phyloP scores from a whole-genome alignment of 2,797 vertebrate species.

The Cossypha caffra region DNA sequence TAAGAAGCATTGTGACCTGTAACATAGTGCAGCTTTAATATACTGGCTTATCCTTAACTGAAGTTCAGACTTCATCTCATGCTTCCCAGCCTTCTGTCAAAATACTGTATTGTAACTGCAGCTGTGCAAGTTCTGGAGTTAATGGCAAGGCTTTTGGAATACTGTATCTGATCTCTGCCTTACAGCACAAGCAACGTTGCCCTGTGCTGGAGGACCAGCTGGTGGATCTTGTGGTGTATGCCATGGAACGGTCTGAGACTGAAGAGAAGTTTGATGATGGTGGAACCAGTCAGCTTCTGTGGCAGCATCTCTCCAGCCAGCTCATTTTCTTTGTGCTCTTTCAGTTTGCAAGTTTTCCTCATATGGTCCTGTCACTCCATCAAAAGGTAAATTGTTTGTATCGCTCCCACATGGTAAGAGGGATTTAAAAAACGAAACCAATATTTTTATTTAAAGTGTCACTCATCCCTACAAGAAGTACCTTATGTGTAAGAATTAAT shows the following conservation, averaged over 20 bases:
- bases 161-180: constrained; percentile 79
- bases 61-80: constrained; percentile 80
- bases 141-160: constrained; percentile 79
- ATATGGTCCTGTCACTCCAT: constrained; percentile 98
- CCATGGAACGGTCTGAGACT: constrained; percentile 98
- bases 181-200: constrained; percentile 97
- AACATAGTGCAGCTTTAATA: constrained; percentile 83
- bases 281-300: constrained; percentile 96
- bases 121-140: constrained; percentile 24
- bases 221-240: constrained; percentile 98
- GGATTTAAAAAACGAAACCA: neutral
- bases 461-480: neutral
- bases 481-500: neutral
- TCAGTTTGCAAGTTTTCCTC: constrained; percentile 99
- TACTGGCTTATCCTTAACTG: constrained; percentile 78
- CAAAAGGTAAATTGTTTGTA: constrained; percentile 87
- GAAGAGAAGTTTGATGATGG: constrained; percentile 98
- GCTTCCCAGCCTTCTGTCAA: constrained; percentile 77
- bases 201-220: constrained; percentile 98
- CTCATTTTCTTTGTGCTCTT: constrained; percentile 99
- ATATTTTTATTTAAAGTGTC: neutral
- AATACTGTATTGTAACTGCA: constrained; percentile 54
- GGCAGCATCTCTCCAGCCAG: constrained; percentile 99
- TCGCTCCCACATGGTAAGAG: neutral
- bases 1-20: constrained; percentile 29